Evolutionary conservation across 2,113 vertebrate species (phyloP).

Genomic region (Panthera uncia): DNA sequence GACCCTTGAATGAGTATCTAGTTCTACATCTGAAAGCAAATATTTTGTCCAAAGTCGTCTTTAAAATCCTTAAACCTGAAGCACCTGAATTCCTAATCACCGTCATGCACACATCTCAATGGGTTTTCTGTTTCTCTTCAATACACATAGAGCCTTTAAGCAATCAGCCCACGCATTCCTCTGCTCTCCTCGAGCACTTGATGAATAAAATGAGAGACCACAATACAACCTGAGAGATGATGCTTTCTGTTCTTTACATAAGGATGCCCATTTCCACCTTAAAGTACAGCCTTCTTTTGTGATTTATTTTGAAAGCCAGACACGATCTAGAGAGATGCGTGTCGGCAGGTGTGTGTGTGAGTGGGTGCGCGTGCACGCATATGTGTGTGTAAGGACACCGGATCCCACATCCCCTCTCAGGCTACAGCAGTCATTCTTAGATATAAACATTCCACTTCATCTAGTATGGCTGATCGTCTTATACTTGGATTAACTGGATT

Average conservation of each 20-base stretch:
- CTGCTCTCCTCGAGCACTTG: background rate
- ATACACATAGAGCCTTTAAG: background rate
- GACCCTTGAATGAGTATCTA: background rate
- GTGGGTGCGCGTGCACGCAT: background rate
- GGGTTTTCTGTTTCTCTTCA: slow-evolving; percentile 48
- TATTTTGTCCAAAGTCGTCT: slow-evolving; percentile 42
- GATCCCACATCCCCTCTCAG: background rate
- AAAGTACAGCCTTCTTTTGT: background rate
- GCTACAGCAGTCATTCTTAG: background rate
- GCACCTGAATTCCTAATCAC: slow-evolving; percentile 31
- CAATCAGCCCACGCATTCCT: slow-evolving; percentile 21
- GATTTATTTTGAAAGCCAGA: slow-evolving; percentile 41
- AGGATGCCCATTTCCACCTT: background rate
- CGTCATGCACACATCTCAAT: background rate
- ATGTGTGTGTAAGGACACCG: background rate
- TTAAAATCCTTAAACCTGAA: slow-evolving; percentile 51
- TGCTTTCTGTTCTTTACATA: slow-evolving; percentile 2
- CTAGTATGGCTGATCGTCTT: background rate
- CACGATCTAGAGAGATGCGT: background rate
- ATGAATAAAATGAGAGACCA: background rate
- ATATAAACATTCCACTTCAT: slow-evolving; percentile 23
- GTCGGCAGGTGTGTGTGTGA: background rate
- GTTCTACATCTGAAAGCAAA: slow-evolving; percentile 31
- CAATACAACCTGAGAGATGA: background rate
- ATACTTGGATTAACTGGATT: slow-evolving; percentile 47